phyloP scores from a whole-genome alignment of 2,888 invertebrate genomes.

The Iselma pallidipennis region DNA sequence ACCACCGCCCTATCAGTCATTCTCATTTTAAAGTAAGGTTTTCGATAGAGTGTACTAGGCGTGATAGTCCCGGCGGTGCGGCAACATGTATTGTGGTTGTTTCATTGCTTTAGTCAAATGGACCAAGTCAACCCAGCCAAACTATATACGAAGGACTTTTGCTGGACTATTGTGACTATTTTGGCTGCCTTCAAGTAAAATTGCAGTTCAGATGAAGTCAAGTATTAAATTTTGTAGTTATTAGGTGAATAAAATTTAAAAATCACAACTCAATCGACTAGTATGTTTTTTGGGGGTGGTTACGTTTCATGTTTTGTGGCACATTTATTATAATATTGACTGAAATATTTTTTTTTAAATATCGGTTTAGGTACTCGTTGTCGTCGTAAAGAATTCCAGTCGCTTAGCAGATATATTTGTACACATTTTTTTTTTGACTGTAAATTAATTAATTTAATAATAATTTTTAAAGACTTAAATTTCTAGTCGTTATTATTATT shows the following conservation, averaged over 20 bases:
- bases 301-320: neutral
- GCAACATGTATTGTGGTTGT: too few species aligned
- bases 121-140: too few species aligned
- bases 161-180: too few species aligned
- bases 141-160: too few species aligned
- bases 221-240: neutral
- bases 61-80: too few species aligned
- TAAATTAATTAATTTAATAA: slow-evolving; percentile 12
- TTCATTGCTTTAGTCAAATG: too few species aligned
- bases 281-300: too few species aligned
- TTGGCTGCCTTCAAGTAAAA: too few species aligned
- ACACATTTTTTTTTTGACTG: neutral
- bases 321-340: neutral
- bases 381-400: neutral
- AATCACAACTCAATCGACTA: slow-evolving; percentile 2
- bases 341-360: neutral
- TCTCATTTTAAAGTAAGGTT: too few species aligned
- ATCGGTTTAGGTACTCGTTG: slow-evolving; percentile 7
- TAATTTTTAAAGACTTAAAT: too few species aligned
- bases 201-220: neutral
- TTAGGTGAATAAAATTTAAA: neutral
- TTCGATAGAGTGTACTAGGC: too few species aligned
- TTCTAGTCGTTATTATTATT: neutral
- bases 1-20: too few species aligned
- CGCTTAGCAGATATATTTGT: slow-evolving; percentile 6